Evolutionary conservation across 2,113 vertebrate species (phyloP).

Genomic region (Diphyllodes magnificus): DNA sequence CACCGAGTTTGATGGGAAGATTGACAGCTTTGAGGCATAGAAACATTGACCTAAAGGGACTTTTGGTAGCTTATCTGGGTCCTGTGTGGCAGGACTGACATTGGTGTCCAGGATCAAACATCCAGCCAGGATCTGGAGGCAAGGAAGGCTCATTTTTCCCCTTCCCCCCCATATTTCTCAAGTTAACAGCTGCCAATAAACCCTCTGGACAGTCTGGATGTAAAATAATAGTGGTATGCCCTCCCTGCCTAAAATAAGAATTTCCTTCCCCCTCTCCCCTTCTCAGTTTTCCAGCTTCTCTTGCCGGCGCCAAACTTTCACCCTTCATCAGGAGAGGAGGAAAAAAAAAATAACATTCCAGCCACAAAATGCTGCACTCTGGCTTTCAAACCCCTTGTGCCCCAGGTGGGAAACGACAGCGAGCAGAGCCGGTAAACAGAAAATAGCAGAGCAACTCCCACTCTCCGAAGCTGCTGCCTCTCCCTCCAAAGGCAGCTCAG

Average conservation of each 20-base stretch:
- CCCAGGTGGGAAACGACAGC: conserved; percentile 8
- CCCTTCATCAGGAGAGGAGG: fast-evolving
- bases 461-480: not conserved
- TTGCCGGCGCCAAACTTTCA: not conserved
- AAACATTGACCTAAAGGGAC: not conserved
- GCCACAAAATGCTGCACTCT: not conserved
- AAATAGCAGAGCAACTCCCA: conserved; percentile 48
- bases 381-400: not conserved
- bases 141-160: not conserved
- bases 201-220: not conserved
- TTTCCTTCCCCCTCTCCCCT: not conserved
- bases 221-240: not conserved
- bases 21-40: not conserved
- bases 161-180: not conserved
- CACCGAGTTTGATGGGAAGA: not conserved
- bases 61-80: not conserved
- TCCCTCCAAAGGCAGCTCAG: not conserved
- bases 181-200: not conserved
- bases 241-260: not conserved
- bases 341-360: not conserved
- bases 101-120: not conserved
- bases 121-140: not conserved
- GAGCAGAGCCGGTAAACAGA: conserved; percentile 23
- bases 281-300: not conserved
- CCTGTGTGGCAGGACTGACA: not conserved